Base-by-base conservation (phyloP, 1,140 invertebrate genomes). In the Papilio polyxenes region DNA sequence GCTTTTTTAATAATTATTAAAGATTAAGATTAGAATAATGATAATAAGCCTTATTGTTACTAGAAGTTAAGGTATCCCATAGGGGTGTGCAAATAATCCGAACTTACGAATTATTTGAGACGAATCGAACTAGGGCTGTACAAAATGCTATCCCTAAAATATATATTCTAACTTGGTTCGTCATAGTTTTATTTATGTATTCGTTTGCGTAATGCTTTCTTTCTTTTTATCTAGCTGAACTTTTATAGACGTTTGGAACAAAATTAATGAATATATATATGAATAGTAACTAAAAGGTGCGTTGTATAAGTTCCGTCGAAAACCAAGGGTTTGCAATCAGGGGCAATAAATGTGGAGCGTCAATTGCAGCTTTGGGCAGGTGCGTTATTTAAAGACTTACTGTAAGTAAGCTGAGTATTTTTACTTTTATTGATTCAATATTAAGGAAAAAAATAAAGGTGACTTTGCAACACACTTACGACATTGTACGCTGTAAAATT, bases 351-450 rank as follows among this genome's bases (percentile, higher is more conserved):
- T 79, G 83, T 76, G 75, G 69, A 79, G 72, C 82, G 81, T 82
- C 74, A 82, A 74, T 48, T 82, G 87, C 87, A 87, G 84, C 86
- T 85, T 86, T 84, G 82, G 56, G 31, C 81, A 88, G 87, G 87
- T 88, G 87, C 87, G 83, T 75, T 84, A 80, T 62, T 82, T 83
- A 81, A 81, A 81, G 75, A 81, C 65, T 37, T 31, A 37, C 13
- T 15, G 11, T 72, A 13, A 72, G 8, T 20, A 13, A 72, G 8
- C 13, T 37, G 65, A 37, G 31, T 40, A 75, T 75, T 37, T 31
- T 81, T 53, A 74, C 80, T 75, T 69, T 81, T 59, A 62, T 81
- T 81, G 75, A 76, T 65, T 83, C 75, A 75, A 83, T 49, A 72
- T 37, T 72, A 0, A 23, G 20, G n/a, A 15, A 72, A 8, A 7